Conservation (phyloP, 2,113 vertebrate species). For the Pithys albifrons region DNA sequence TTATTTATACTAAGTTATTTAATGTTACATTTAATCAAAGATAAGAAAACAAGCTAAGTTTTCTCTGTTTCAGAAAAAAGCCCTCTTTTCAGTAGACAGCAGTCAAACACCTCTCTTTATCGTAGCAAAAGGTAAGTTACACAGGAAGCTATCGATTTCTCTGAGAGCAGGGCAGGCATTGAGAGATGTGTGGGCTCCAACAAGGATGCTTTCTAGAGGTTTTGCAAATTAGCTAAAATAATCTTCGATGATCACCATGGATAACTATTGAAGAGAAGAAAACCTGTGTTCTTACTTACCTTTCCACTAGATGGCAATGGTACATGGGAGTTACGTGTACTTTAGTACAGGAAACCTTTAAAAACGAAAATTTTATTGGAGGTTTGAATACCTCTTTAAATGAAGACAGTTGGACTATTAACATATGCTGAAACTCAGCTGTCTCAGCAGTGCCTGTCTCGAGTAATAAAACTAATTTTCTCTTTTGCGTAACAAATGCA, state of each 20-base stretch:
- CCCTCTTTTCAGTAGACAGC: not conserved
- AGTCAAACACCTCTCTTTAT: not conserved
- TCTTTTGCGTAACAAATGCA: not conserved
- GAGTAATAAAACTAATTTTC: not conserved
- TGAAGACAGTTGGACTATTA: not conserved
- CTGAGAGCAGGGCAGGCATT: not conserved
- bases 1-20: not conserved
- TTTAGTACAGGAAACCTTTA: not conserved
- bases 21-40: not conserved
- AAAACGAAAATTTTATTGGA: not conserved
- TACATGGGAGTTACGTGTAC: constrained; percentile 25
- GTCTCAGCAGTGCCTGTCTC: not conserved
- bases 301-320: constrained; percentile 67
- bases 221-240: not conserved
- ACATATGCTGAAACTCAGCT: not conserved
- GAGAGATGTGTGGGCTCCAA: not conserved
- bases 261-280: not conserved
- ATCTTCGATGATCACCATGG: not conserved
- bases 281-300: constrained; percentile 55
- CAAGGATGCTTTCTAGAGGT: not conserved
- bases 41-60: not conserved
- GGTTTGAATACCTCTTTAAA: not conserved
- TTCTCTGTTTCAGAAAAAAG: constrained; percentile 3
- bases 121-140: not conserved
- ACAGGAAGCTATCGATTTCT: not conserved